A percentile compares a stretch with the other conserved stretches of the same genome.
phyloP scores from a whole-genome alignment of 2,888 invertebrate genomes.

The Acleris sparsana region DNA sequence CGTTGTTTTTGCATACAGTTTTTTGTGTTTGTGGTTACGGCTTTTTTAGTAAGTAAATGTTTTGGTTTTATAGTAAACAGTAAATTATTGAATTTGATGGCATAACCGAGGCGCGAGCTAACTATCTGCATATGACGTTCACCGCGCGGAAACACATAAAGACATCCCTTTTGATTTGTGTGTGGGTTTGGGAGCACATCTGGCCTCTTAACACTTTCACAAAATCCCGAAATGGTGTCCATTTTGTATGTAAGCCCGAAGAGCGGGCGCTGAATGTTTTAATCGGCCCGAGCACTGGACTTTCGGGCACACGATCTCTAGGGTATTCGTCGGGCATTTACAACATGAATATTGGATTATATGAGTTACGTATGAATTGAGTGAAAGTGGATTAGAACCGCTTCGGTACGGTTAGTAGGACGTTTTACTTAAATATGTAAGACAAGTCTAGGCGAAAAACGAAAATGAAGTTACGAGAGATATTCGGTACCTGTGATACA shows the following conservation, averaged over 20 bases:
- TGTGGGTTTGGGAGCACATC: too few species aligned
- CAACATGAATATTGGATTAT: slow-evolving; percentile 19
- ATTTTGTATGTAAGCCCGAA: not conserved
- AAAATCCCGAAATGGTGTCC: not conserved
- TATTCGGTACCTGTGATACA: not conserved
- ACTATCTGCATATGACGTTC: too few species aligned
- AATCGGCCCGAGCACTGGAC: not conserved
- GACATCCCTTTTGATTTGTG: too few species aligned
- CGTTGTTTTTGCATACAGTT: too few species aligned
- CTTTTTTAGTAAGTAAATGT: too few species aligned
- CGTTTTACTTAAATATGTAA: slow-evolving; percentile 17
- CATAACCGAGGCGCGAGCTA: too few species aligned
- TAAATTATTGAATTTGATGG: too few species aligned
- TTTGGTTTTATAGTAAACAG: too few species aligned
- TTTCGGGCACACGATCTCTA: slow-evolving; percentile 11
- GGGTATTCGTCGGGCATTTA: slow-evolving; percentile 8
- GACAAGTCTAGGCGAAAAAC: not conserved
- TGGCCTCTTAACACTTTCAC: too few species aligned
- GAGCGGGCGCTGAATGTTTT: not conserved
- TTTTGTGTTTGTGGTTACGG: too few species aligned
- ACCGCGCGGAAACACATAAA: too few species aligned
- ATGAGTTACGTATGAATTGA: slow-evolving; percentile 12
- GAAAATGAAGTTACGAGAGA: not conserved
- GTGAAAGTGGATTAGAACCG: slow-evolving; percentile 12
- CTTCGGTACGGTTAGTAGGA: slow-evolving; percentile 2